Evolutionary conservation across 1,140 invertebrate genomes (phyloP).

Genomic region (Argopecten irradians): DNA sequence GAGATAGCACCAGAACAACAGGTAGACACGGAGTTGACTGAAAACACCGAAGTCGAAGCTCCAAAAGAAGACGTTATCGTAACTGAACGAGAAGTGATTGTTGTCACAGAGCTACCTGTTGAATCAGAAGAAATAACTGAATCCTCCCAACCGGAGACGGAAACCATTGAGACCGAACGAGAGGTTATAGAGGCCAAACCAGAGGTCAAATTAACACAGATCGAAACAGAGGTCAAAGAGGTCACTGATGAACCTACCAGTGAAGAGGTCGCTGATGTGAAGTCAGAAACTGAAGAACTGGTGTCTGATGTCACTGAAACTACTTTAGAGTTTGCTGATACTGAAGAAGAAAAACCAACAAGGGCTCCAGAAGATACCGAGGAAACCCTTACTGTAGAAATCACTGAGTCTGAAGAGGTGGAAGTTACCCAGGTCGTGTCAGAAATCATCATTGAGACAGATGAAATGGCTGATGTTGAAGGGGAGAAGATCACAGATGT

Average conservation of each 20-base stretch:
- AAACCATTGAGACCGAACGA: conserved; percentile 29
- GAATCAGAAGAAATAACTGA: conserved; percentile 34
- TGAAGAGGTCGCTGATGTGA: conserved; percentile 13
- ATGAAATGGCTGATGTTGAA: background rate
- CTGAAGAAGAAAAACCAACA: conserved; percentile 38
- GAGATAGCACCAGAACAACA: background rate
- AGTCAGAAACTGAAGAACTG: conserved; percentile 23
- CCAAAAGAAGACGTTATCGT: conserved; percentile 38
- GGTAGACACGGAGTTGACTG: background rate
- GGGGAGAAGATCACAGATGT: background rate
- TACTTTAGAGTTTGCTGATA: conserved; percentile 38
- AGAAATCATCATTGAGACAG: conserved; percentile 40
- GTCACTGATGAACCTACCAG: background rate
- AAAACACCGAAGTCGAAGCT: conserved; percentile 5
- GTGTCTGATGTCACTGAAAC: conserved; percentile 45
- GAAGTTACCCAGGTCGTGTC: conserved; percentile 30
- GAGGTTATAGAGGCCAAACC: background rate
- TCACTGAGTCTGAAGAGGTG: conserved; percentile 3
- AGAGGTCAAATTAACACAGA: background rate
- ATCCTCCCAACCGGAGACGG: conserved; percentile 15
- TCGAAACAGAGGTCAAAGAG: conserved; percentile 15
- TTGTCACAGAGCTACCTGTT: background rate
- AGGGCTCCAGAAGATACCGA: conserved; percentile 42
- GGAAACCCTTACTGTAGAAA: conserved; percentile 44
- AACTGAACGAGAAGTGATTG: conserved; percentile 41